phyloP scores from a whole-genome alignment of 2,888 invertebrate genomes.

The Drosophila kuntzei region DNA sequence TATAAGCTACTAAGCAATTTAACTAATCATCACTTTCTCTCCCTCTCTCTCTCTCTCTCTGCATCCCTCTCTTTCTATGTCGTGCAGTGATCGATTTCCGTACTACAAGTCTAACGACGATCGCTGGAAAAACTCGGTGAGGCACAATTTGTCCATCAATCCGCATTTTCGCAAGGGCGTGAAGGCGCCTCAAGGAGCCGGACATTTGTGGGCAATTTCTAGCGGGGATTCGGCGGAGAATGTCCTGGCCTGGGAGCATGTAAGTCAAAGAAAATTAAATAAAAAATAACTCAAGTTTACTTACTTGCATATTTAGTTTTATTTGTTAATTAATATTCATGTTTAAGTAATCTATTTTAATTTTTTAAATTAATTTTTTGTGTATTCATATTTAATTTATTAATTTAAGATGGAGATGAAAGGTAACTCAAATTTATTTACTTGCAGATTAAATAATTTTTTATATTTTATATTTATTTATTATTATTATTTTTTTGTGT shows the following conservation, averaged over 20 bases:
- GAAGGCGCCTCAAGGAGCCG: constrained; percentile 94
- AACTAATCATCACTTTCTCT: background rate
- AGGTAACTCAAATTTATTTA: too few relatives aligned
- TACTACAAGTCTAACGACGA: constrained; percentile 96
- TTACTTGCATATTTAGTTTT: background rate
- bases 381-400: too few relatives aligned
- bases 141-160: constrained; percentile 96
- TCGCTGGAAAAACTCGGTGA: constrained; percentile 96
- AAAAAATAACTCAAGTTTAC: background rate
- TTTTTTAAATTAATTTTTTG: too few relatives aligned
- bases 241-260: constrained; percentile 87
- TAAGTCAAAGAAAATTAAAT: constrained; percentile 76
- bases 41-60: background rate
- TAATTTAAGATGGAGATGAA: too few relatives aligned
- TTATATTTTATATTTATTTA: too few relatives aligned
- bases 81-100: constrained; percentile 92
- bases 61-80: constrained; percentile 29
- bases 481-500: too few relatives aligned
- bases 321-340: too few relatives aligned
- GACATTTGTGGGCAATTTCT: constrained; percentile 95
- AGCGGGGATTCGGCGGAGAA: constrained; percentile 87
- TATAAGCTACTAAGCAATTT: background rate
- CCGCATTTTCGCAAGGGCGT: constrained; percentile 95
- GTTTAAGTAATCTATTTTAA: too few relatives aligned
- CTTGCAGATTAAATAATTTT: too few relatives aligned